Conservation (phyloP, 1,140 invertebrate species). For the Zeugodacus cucurbitae region DNA sequence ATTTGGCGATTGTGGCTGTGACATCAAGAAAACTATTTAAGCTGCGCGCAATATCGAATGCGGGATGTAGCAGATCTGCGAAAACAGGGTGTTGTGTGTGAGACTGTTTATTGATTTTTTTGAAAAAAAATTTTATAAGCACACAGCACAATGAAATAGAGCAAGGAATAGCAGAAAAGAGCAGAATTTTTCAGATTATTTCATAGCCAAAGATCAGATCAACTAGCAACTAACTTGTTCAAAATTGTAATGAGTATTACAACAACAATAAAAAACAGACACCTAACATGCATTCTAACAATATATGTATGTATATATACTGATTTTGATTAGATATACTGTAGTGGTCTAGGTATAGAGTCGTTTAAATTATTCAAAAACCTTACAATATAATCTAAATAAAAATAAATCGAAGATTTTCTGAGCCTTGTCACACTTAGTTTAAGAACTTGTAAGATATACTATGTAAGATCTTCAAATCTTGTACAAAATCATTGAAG, state of each 20-base stretch:
- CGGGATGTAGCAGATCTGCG: not conserved
- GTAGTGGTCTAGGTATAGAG: too few species aligned
- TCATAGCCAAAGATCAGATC: slow-evolving; percentile 36
- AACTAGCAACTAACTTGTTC: slow-evolving; percentile 11
- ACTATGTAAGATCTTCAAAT: too few species aligned
- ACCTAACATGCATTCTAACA: not conserved
- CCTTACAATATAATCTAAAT: too few species aligned
- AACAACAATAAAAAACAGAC: not conserved
- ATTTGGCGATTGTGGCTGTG: not conserved
- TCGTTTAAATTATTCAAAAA: too few species aligned
- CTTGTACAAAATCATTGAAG: too few species aligned
- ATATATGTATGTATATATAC: too few species aligned
- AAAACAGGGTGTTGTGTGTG: not conserved
- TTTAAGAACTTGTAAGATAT: too few species aligned
- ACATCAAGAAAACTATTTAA: slow-evolving; percentile 4
- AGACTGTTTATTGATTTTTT: not conserved
- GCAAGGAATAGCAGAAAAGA: not conserved
- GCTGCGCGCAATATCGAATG: slow-evolving; percentile 7
- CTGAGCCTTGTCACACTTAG: too few species aligned
- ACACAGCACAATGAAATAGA: not conserved
- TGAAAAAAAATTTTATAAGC: too few species aligned
- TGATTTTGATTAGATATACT: too few species aligned
- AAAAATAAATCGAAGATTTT: too few species aligned
- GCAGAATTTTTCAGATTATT: too few species aligned
- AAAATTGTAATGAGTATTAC: not conserved